Base-by-base conservation (phyloP, 1,140 invertebrate species). In the Lordiphosa collinella region DNA sequence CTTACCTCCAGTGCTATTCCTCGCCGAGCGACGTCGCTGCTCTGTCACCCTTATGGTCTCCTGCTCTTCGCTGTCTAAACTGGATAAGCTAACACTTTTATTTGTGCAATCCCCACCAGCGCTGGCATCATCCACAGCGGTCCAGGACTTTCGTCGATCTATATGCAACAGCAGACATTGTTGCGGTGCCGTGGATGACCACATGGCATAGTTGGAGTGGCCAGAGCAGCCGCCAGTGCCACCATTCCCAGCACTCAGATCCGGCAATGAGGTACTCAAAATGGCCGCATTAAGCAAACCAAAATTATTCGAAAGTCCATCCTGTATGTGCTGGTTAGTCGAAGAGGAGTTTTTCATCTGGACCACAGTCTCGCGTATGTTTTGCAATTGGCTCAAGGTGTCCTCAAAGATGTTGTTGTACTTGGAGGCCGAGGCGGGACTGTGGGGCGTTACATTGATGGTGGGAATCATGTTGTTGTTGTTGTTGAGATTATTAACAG, bases 371-470 rank as follows among this genome's bases (percentile, higher is more conserved):
- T 89, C 87, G 4, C 88, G 82, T 32, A 89, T 89, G 22, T 64
- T 88, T 37, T 89, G 88, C 36, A 89, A 50, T 37, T 89, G 88
- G 47, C 89, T 91, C 18, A 91, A 74, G 6, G 90, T 90, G 50
- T 90, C 90, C 44, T 90, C 90, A 13, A 91, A 78, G 38, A 90
- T 90, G 55, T 89, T 91, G 46, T 80, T 88, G 50, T 88, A 89
- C 49, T 89, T 89, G 59, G 53, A 91, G 36, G 90, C 93, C 67
- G 54, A 90, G 10, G 90, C 93, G 16, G 95, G 94, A 48, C 94
- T 96, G 88, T 96, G 95, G 3, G 95, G 95, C 25, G 95, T 96
- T 38, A 96, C 94, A 89, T 94, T 96, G 74, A 96, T 96, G 44
- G 92, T 96, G 57, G 95, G 95, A 72, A 95, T 94, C 91, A 89